Evolutionary conservation across 1,140 invertebrate species (phyloP), one percentile per base, ranked within the genome.

Genomic region (Orius laevigatus): DNA sequence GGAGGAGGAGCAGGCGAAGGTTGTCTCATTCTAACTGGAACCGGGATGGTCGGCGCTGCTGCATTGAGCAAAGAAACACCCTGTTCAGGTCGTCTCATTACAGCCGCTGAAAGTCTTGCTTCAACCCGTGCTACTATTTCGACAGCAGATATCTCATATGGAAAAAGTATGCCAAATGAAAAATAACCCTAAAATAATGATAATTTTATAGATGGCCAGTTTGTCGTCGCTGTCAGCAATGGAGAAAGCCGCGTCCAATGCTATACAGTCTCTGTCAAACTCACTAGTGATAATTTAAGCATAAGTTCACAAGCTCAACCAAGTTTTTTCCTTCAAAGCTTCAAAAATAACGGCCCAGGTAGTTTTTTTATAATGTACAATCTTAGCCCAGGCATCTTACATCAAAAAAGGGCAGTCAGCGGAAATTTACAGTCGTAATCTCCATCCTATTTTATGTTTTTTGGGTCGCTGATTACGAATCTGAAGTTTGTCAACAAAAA

Each of bases 1-100:
- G 91, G 87, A 1, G 81, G 84, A 16, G 74, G 79, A 53, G 76
- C 85, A 5, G 68, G 78, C 14, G 83, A 84, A 60, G 90, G 91
- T 0, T 84, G 77, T 57, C 62, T 89, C 25, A 68, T 87, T 19
- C 72, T 94, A 15, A 85, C 86, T 2, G 77, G 80, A 1, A 89
- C 85, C 8, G 90, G 89, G 1, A 58, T 94, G 66, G 67, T 91
- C 16, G 79, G 77, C 1, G 73, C 75, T 16, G 63, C 83, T n/a
- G 66, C 76, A 34, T 65, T 78, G 38, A 72, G 73, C 4, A 65
- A 66, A 38, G 67, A 70, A 34, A 62, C 62, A 41, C 59, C 63
- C 50, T 43, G 38, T 16, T 55, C 57, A 32, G 19, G 19, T 4
- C 2, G 8, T 12, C 56, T 70, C 55, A 58, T 65, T 53, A 64